These are phyloP conservation scores for Cheilosia scutellata DNA, from an alignment of 2,888 invertebrate genomes.

Conservation along the genomic window DNA sequence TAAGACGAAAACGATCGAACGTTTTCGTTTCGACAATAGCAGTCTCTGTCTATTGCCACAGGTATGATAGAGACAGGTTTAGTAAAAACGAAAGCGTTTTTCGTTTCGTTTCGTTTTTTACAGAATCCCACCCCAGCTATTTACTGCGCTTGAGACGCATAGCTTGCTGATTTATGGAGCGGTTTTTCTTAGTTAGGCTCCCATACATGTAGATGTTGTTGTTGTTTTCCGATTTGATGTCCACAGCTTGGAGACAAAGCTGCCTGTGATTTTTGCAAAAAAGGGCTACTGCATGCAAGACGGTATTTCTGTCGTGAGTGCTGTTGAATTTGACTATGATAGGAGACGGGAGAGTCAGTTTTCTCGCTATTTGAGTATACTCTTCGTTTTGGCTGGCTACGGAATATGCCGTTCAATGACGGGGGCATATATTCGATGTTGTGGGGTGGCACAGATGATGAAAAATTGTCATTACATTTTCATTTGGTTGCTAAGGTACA, in stretches of 20 bases:
- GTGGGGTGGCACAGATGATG: too few species aligned
- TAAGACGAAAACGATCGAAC: too few species aligned
- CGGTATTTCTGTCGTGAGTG: background rate
- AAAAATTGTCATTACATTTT: too few species aligned
- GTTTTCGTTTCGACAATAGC: too few species aligned
- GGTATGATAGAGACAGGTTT: too few species aligned
- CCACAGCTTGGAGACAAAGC: slow-evolving; percentile 6
- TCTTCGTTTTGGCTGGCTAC: background rate
- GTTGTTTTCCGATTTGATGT: background rate
- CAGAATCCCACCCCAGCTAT: background rate
- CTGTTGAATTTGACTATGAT: slow-evolving; percentile 7
- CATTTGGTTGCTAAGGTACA: too few species aligned
- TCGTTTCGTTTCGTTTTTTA: background rate
- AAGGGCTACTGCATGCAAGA: background rate
- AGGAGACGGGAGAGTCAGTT: slow-evolving; percentile 2
- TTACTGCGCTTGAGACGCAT: slow-evolving; percentile 13
- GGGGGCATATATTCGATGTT: too few species aligned
- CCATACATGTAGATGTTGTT: slow-evolving; percentile 1
- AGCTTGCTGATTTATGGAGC: slow-evolving; percentile 2
- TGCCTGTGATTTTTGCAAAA: too few species aligned
- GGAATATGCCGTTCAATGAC: background rate
- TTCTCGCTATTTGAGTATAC: background rate
- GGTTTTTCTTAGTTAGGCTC: slow-evolving; percentile 2
- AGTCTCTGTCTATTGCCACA: too few species aligned
- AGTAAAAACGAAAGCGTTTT: too few species aligned